Conservation (phyloP, 2,888 invertebrate species). For the Meteorus colon region DNA sequence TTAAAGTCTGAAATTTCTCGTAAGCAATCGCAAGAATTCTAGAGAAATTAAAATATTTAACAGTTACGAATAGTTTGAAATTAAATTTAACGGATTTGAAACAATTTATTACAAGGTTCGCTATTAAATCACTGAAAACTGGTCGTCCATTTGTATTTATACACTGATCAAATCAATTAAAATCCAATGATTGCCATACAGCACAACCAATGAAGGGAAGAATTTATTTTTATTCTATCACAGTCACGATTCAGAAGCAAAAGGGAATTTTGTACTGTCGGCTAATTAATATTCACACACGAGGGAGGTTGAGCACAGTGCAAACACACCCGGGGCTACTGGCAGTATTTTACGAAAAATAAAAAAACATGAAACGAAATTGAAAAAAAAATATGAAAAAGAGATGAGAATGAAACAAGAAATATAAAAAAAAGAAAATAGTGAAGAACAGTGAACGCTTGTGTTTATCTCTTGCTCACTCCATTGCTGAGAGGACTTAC, state of each 20-base stretch:
- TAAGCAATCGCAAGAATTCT: no score
- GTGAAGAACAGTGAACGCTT: not conserved
- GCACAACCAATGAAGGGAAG: not conserved
- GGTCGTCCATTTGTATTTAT: no score
- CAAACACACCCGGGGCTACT: slow-evolving; percentile 58
- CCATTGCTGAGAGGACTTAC: slow-evolving; percentile 15
- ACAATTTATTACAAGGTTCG: no score
- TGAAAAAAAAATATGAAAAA: not conserved
- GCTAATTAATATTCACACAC: slow-evolving; percentile 64
- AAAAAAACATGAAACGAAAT: slow-evolving; percentile 38
- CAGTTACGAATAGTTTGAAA: slow-evolving; percentile 3
- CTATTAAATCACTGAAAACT: no score
- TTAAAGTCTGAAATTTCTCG: no score
- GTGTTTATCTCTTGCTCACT: not conserved
- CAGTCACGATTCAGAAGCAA: slow-evolving; percentile 25
- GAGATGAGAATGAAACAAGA: slow-evolving; percentile 28
- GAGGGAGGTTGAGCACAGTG: slow-evolving; percentile 58
- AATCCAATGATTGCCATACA: not conserved
- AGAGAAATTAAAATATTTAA: not conserved
- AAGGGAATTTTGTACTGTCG: slow-evolving; percentile 39
- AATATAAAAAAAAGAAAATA: slow-evolving; percentile 16
- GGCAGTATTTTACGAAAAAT: slow-evolving; percentile 45
- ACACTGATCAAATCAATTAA: no score
- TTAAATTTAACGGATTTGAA: no score
- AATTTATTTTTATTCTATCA: slow-evolving; percentile 4